Conservation (phyloP, 2,113 vertebrate species). For the Cyphomyrus discorhynchus region DNA sequence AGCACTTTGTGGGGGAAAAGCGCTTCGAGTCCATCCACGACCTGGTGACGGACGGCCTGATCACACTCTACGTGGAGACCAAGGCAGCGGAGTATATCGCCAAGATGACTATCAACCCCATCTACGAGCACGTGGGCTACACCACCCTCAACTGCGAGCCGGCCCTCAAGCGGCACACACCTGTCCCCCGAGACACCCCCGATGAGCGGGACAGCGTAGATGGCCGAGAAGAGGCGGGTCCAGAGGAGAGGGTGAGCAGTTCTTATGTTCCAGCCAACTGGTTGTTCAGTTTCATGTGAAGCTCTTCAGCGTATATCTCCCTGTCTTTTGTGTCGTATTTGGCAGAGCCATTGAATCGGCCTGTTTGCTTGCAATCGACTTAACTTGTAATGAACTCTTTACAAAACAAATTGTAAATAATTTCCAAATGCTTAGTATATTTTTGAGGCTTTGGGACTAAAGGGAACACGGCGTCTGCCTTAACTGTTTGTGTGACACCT, state of each 20-base stretch:
- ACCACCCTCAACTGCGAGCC: slow-evolving; percentile 91
- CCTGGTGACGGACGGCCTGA: slow-evolving; percentile 92
- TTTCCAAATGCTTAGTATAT: neutral
- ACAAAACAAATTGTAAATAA: neutral
- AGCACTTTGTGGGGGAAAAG: slow-evolving; percentile 97
- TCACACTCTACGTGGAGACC: slow-evolving; percentile 94
- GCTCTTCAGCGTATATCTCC: neutral
- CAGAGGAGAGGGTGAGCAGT: slow-evolving; percentile 87
- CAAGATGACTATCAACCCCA: slow-evolving; percentile 96
- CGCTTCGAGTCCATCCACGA: slow-evolving; percentile 92
- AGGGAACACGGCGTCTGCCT: neutral
- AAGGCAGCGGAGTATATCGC: slow-evolving; percentile 96
- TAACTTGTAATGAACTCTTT: too few species aligned
- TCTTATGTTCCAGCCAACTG: neutral
- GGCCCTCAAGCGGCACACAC: slow-evolving; percentile 78
- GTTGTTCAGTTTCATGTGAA: neutral
- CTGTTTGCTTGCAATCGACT: neutral
- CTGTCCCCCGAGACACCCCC: slow-evolving; percentile 69
- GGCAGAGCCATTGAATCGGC: neutral
- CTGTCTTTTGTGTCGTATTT: neutral
- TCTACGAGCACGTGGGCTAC: slow-evolving; percentile 86
- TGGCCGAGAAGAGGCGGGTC: slow-evolving; percentile 67
- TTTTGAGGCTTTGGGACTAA: neutral
- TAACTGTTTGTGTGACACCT: neutral
- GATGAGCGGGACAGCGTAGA: slow-evolving; percentile 64